Conservation (phyloP, 2,888 invertebrate species). For the Ypsolopha sequella region DNA sequence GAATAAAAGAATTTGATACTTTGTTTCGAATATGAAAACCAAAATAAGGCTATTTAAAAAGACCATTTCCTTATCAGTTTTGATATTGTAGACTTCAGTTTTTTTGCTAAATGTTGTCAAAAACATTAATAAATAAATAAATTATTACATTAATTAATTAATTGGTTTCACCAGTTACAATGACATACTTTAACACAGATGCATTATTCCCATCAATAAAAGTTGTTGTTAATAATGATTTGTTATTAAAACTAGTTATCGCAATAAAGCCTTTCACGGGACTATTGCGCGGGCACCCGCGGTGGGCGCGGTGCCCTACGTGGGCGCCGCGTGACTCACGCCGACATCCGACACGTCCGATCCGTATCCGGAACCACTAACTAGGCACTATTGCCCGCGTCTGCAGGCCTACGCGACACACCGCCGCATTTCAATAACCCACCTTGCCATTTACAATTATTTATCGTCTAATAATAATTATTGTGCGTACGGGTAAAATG, state of each 20-base stretch:
- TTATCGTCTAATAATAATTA: slow-evolving; percentile 1
- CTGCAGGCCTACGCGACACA: slow-evolving; percentile 46
- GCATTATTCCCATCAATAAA: too few relatives aligned
- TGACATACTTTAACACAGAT: too few relatives aligned
- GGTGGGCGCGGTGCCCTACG: slow-evolving; percentile 27
- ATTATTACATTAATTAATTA: too few relatives aligned
- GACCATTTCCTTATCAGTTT: too few relatives aligned
- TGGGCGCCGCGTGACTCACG: slow-evolving; percentile 65
- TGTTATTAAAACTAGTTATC: background rate
- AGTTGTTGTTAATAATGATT: slow-evolving; percentile 8
- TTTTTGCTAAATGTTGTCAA: too few relatives aligned
- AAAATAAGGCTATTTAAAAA: too few relatives aligned
- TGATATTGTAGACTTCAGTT: too few relatives aligned
- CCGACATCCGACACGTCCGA: slow-evolving; percentile 72
- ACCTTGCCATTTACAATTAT: slow-evolving; percentile 21
- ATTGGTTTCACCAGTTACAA: too few relatives aligned
- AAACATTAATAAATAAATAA: too few relatives aligned
- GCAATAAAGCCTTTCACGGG: slow-evolving; percentile 7
- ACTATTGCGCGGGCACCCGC: slow-evolving; percentile 13
- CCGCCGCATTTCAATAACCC: slow-evolving; percentile 38
- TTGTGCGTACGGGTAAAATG: background rate
- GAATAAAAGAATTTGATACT: too few relatives aligned
- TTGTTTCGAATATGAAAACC: too few relatives aligned
- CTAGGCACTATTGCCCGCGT: slow-evolving; percentile 50
- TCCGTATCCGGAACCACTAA: slow-evolving; percentile 69